A percentile compares a stretch with the other conserved stretches of the same genome.
These are phyloP conservation scores for Neopipo cinnamomea DNA, from an alignment of 2,113 vertebrate genomes.

Conservation along the genomic window DNA sequence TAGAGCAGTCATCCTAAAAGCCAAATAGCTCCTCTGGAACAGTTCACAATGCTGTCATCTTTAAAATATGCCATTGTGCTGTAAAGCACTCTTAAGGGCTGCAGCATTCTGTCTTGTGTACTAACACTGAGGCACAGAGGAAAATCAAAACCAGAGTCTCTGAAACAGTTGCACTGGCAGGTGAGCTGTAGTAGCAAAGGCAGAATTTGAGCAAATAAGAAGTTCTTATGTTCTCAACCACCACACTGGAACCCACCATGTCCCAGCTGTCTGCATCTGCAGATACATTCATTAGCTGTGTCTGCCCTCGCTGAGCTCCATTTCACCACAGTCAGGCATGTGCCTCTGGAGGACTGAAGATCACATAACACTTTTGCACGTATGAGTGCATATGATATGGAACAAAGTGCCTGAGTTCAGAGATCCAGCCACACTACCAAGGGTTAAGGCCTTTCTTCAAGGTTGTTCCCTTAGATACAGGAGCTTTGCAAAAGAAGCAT, in stretches of 20 bases:
- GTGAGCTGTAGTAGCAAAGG: neutral
- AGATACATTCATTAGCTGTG: neutral
- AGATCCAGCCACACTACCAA: neutral
- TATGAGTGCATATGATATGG: neutral
- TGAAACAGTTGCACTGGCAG: neutral
- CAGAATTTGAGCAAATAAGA: neutral
- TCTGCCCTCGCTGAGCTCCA: neutral
- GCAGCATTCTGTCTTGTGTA: neutral
- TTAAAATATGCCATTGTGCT: constrained; percentile 58
- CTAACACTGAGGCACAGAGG: neutral
- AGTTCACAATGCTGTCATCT: constrained; percentile 50
- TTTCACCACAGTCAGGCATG: neutral
- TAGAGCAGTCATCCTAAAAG: constrained; percentile 61
- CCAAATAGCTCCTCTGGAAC: constrained; percentile 59
- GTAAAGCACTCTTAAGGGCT: neutral
- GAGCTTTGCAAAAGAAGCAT: neutral
- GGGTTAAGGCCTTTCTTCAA: neutral
- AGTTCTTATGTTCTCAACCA: neutral
- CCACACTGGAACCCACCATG: accelerated
- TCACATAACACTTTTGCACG: neutral
- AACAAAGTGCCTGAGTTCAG: neutral
- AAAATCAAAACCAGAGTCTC: neutral
- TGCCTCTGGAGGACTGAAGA: neutral
- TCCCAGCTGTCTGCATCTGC: neutral
- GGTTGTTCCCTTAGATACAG: neutral